phyloP scores from a whole-genome alignment of 53 echinoderm and acorn worm genomes.

The Temnopleurus reevesii region DNA sequence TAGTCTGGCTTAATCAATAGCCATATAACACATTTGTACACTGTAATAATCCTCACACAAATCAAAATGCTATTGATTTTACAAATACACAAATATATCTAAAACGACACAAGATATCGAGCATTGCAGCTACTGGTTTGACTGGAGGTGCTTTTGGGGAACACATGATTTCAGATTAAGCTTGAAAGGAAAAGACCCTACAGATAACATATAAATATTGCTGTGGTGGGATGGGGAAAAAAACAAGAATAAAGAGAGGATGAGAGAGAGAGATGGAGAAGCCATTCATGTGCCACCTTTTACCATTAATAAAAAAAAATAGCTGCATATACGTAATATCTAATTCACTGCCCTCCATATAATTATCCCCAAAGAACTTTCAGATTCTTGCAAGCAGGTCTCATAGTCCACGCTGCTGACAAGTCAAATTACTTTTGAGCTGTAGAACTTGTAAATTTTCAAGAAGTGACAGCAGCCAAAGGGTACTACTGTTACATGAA shows the following conservation, averaged over 20 bases:
- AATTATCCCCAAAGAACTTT: background rate
- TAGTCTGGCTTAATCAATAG: constrained; percentile 47
- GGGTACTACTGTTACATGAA: no score
- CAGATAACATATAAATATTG: background rate
- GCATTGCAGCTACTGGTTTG: constrained; percentile 10
- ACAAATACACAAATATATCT: constrained; percentile 29
- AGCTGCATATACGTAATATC: background rate
- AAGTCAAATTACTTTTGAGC: background rate
- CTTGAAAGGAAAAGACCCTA: background rate
- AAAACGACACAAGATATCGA: background rate
- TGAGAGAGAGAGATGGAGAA: background rate
- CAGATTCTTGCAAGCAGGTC: background rate
- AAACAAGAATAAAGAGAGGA: no score
- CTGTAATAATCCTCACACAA: constrained; percentile 48
- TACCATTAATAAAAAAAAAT: background rate
- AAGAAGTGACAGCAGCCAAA: no score
- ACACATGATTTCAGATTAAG: constrained; percentile 18
- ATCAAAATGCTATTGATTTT: constrained; percentile 40
- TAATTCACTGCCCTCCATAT: background rate
- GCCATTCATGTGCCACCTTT: background rate
- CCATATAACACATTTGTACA: constrained; percentile 57
- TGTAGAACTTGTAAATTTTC: no score
- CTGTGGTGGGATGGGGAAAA: background rate
- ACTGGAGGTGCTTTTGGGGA: background rate
- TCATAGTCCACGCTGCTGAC: background rate